Conservation (phyloP, 2,113 vertebrate genomes). For the Carlito syrichta region DNA sequence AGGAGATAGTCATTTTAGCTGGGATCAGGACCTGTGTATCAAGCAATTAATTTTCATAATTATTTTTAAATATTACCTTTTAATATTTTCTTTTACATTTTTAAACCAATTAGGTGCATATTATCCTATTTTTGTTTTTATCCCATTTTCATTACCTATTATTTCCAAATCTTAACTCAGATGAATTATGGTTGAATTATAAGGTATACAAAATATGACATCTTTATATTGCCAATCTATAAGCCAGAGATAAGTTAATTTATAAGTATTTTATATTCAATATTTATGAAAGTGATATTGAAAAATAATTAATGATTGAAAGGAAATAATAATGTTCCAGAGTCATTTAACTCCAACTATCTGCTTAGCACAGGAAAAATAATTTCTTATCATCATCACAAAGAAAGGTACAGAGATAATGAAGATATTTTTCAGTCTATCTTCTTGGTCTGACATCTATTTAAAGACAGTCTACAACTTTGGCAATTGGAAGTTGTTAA, state of each 20-base stretch:
- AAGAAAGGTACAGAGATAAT: background rate
- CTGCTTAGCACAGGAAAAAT: background rate
- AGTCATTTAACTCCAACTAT: background rate
- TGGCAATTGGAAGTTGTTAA: background rate
- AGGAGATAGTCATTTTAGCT: accelerated
- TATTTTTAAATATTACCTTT: background rate
- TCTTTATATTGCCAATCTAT: background rate
- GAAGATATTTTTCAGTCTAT: background rate
- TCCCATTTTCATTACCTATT: background rate
- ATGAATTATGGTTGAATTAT: background rate
- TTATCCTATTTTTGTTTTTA: background rate
- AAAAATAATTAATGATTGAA: background rate
- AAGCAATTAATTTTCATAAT: background rate
- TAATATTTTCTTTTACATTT: background rate
- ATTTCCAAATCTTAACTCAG: background rate
- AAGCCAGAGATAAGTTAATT: background rate
- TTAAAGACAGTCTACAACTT: background rate
- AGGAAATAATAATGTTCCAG: background rate
- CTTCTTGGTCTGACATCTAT: background rate
- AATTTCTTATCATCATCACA: background rate
- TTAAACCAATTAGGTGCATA: background rate
- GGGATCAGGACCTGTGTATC: accelerated
- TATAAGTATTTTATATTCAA: background rate
- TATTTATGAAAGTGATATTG: background rate
- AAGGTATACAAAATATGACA: background rate